A percentile compares a stretch with the other conserved stretches of the same genome.
Conservation (phyloP, 2,888 invertebrate species). For the Andricus curvator region DNA sequence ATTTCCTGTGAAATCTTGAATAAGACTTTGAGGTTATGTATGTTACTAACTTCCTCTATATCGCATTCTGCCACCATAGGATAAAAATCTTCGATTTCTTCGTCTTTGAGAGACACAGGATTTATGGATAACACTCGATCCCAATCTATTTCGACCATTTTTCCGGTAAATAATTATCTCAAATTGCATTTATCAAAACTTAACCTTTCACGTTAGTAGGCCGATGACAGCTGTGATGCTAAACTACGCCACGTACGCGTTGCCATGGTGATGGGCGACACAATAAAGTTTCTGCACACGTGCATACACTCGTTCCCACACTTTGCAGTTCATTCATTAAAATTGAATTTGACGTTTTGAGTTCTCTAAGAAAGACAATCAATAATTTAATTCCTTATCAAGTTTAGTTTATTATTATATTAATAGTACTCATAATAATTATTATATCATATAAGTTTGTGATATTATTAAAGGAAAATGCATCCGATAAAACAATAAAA, state of each 20-base stretch:
- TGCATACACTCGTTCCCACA: not conserved
- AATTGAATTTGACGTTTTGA: not conserved
- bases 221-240: not conserved
- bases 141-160: slow-evolving; percentile 35
- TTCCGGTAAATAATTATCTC: not conserved
- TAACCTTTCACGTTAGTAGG: not conserved
- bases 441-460: not conserved
- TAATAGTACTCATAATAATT: no score
- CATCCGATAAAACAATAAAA: not conserved
- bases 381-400: not conserved
- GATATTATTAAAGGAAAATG: not conserved
- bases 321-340: not conserved
- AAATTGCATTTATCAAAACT: not conserved
- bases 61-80: slow-evolving; percentile 26
- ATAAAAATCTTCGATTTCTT: slow-evolving; percentile 35
- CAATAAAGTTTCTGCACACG: not conserved
- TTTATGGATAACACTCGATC: slow-evolving; percentile 18
- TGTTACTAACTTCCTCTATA: slow-evolving; percentile 25
- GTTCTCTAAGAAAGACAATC: not conserved
- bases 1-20: slow-evolving; percentile 33
- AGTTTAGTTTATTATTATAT: not conserved
- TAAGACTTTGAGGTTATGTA: slow-evolving; percentile 24
- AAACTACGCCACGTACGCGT: not conserved
- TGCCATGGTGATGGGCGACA: not conserved
- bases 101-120: slow-evolving; percentile 24